phyloP scores from a whole-genome alignment of 2,113 vertebrate genomes.

The Leptocoma aspasia region DNA sequence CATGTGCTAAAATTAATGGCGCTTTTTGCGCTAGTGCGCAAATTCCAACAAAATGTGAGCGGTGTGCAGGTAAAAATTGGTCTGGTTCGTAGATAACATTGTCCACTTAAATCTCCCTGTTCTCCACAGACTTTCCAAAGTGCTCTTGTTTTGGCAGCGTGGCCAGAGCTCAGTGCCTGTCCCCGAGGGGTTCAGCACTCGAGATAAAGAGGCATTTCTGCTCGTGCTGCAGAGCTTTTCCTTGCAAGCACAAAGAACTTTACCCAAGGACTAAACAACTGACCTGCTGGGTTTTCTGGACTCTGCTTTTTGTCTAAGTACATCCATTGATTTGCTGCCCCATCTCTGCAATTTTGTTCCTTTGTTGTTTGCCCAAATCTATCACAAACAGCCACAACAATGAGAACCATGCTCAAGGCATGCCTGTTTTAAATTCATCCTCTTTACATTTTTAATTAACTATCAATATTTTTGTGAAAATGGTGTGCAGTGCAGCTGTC shows the following conservation, averaged over 20 bases:
- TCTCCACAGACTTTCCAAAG: background rate
- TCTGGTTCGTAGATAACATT: background rate
- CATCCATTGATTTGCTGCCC: background rate
- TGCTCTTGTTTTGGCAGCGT: background rate
- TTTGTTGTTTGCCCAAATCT: background rate
- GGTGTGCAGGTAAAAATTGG: background rate
- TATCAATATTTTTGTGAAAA: background rate
- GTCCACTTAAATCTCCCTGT: background rate
- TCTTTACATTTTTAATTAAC: background rate
- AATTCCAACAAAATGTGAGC: background rate
- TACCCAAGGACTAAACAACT: background rate
- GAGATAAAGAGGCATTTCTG: background rate
- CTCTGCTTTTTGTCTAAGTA: background rate
- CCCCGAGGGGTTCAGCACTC: background rate
- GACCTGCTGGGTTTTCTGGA: background rate
- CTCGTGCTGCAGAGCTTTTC: background rate
- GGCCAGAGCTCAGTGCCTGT: background rate
- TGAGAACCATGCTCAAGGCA: background rate
- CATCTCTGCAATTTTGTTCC: background rate
- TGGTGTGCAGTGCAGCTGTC: background rate
- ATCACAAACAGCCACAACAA: background rate
- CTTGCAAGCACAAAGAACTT: background rate
- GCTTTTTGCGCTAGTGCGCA: fast-evolving
- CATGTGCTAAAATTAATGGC: background rate
- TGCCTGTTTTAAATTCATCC: background rate